Base-by-base conservation (phyloP, 2,113 vertebrate genomes). In the Poicephalus meyeri region DNA sequence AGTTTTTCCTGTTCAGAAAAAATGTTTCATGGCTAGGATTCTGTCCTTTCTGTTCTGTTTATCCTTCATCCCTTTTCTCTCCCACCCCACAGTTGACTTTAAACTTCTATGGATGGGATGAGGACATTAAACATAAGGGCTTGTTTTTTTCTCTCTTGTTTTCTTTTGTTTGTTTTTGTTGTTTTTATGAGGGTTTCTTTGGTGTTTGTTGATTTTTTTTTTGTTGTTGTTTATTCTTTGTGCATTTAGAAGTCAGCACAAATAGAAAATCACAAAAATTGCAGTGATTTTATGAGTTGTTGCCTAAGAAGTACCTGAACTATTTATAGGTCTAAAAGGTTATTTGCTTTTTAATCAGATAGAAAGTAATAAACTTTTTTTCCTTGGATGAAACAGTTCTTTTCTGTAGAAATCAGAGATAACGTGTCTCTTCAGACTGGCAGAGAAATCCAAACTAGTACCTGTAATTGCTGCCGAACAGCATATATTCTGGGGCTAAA, bases 141-240 rank as follows among this genome's bases (percentile, higher is more conserved):
- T 42, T 42, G 7, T 0, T 50, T 3, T 9, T 24, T 28, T 1
- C 9, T 79, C 31, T 3, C n/a, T 52, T 60, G 7, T 33, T 52
- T 39, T 29, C 16, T 8, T 1, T 58, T 58, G 8, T 17, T 17
- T 69, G 31, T 25, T 46, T 31, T 37, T 7, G 1, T 28, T 56
- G 1, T 28, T 52, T 12, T 33, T n/a, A 11, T 56, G 53, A 26
- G 31, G 31, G 11, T 7, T 29, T 17, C 28, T 52, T 52, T 52
- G 7, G 12, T 55, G 13, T 33, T 56, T 18, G 3, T 55, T 58
- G 6, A 37, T 37, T 37, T 37, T 37, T 37, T 37, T 37, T 37
- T 37, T 37, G 37, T 37, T 37, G 37, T 37, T 37, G 37, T 31
- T 52, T 1, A 9, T 86, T 44, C 3, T 37, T 52, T 55, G 7